Evolutionary conservation across 2,113 vertebrate genomes (phyloP).

Genomic region (Oreotrochilus melanogaster): DNA sequence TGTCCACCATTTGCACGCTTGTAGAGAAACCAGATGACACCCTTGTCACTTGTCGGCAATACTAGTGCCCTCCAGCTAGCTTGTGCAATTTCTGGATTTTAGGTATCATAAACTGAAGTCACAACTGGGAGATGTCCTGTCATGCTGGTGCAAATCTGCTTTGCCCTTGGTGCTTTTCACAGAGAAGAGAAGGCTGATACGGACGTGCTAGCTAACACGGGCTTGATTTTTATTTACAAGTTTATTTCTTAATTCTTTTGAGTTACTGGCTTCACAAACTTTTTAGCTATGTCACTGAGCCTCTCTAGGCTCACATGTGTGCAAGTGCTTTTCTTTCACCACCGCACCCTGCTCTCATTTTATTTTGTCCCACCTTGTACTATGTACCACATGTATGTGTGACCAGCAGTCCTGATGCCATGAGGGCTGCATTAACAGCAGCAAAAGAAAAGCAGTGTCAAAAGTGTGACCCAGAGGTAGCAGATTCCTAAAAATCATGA

Average conservation of each 20-base stretch:
- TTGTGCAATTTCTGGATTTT: not conserved
- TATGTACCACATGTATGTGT: not conserved
- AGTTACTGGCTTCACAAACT: not conserved
- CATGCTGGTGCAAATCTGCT: not conserved
- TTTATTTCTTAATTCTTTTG: not conserved
- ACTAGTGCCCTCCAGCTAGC: not conserved
- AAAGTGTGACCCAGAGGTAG: not conserved
- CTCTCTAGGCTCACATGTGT: not conserved
- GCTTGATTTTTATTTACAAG: not conserved
- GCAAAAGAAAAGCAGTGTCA: not conserved
- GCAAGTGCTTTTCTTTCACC: not conserved
- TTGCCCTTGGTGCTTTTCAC: not conserved
- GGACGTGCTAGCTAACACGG: accelerated
- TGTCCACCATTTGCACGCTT: not conserved
- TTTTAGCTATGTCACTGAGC: not conserved
- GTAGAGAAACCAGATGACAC: not conserved
- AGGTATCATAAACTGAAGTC: not conserved
- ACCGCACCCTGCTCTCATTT: not conserved
- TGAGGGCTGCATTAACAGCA: not conserved
- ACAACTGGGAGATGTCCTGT: not conserved
- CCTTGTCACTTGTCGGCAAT: not conserved
- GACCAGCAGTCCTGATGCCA: accelerated
- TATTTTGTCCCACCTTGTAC: not conserved
- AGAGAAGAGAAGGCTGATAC: not conserved
- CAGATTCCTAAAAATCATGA: not conserved